Percentiles rank a stretch among this genome's conserved stretches.
phyloP scores from a whole-genome alignment of 2,888 invertebrate genomes.

The Diarsia mendica region DNA sequence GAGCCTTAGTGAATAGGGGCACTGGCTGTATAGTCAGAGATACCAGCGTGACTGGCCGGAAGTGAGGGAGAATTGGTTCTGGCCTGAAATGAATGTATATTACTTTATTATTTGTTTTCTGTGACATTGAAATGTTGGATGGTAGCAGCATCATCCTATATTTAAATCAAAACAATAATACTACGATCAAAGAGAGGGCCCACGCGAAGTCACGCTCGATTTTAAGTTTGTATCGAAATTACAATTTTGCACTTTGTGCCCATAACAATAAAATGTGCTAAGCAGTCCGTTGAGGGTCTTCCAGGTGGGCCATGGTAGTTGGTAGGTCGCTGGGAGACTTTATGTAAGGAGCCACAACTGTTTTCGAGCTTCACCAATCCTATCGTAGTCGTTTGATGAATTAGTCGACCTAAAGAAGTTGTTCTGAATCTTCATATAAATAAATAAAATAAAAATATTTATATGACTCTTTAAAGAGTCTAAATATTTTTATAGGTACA shows the following conservation, averaged over 20 bases:
- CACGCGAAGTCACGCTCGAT: too few relatives aligned
- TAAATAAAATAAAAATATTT: too few relatives aligned
- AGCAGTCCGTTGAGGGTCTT: neutral
- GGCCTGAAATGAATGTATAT: constrained; percentile 79
- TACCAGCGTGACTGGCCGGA: constrained; percentile 95
- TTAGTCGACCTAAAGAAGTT: neutral
- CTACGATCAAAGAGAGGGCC: neutral
- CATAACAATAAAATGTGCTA: neutral
- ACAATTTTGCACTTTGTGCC: neutral
- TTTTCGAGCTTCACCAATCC: neutral
- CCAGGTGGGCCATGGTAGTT: neutral
- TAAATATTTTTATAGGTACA: too few relatives aligned
- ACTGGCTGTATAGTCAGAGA: constrained; percentile 96
- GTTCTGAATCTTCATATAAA: neutral
- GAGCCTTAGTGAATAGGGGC: constrained; percentile 97
- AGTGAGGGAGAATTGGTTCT: constrained; percentile 94
- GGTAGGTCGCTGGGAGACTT: neutral
- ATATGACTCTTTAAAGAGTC: too few relatives aligned
- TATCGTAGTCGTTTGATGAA: neutral
- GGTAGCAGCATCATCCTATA: neutral
- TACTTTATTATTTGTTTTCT: neutral
- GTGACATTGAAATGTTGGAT: too few relatives aligned
- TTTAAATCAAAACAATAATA: neutral
- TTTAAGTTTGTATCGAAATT: neutral
- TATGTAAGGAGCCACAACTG: neutral